Conservation (phyloP, 30 jellyfish, hydroid and myxozoan species). For the Pseudorhiza aurosa region DNA sequence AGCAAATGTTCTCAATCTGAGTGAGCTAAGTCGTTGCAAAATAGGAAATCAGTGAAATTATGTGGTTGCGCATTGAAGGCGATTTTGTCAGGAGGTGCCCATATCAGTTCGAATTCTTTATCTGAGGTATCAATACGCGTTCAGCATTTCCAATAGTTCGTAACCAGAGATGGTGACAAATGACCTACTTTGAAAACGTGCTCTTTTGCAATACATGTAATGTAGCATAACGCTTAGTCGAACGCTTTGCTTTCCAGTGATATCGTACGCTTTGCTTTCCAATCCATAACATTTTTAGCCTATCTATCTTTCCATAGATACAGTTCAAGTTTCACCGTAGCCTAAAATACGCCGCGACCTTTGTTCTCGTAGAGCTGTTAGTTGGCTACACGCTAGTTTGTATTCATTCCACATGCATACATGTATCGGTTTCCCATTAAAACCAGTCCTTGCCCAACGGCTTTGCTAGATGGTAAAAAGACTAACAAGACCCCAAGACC, state of each 20-base stretch:
- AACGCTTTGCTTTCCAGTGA: too few relatives aligned
- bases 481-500: background rate
- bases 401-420: slow-evolving; percentile 6
- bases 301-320: background rate
- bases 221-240: background rate
- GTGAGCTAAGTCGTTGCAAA: too few relatives aligned
- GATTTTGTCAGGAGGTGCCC: too few relatives aligned
- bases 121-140: too few relatives aligned
- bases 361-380: slow-evolving; percentile 8
- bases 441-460: slow-evolving; percentile 4
- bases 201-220: background rate
- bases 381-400: slow-evolving; percentile 1
- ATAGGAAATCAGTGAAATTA: too few relatives aligned
- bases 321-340: slow-evolving; percentile 26
- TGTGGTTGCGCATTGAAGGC: too few relatives aligned
- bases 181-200: background rate
- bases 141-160: too few relatives aligned
- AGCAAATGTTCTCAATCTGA: too few relatives aligned
- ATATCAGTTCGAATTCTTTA: too few relatives aligned
- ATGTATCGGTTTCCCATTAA: slow-evolving; percentile 8
- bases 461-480: slow-evolving; percentile 9
- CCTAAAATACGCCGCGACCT: slow-evolving; percentile 24
- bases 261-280: background rate
- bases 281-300: background rate
- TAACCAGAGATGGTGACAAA: background rate